phyloP scores from a whole-genome alignment of 2,888 invertebrate species.

The Caenorhabditis imperialis region DNA sequence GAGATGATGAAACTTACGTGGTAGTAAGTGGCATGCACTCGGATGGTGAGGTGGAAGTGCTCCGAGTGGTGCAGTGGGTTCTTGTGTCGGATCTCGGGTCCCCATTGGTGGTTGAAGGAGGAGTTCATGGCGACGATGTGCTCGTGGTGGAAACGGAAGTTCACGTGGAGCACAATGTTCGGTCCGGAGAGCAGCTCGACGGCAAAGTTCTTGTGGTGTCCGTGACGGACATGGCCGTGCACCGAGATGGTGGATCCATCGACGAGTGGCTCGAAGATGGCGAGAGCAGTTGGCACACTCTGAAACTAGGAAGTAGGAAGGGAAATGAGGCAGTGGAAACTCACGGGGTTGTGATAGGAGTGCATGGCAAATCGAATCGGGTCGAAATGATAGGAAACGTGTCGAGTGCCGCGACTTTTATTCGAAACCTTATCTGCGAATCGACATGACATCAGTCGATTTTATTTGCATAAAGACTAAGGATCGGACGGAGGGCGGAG shows the following conservation, averaged over 20 bases:
- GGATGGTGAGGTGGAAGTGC: constrained; percentile 69
- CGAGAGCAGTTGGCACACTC: constrained; percentile 56
- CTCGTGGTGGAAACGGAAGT: constrained; percentile 71
- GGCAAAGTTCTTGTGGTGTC: constrained; percentile 67
- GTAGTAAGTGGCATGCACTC: constrained; percentile 63
- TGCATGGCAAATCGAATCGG: constrained; percentile 44
- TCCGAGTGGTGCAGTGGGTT: constrained; percentile 69
- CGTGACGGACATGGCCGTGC: constrained; percentile 61
- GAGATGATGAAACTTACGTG: constrained; percentile 53
- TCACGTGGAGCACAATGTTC: constrained; percentile 70
- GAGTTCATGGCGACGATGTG: constrained; percentile 67
- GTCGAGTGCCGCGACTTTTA: constrained; percentile 32
- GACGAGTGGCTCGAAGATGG: constrained; percentile 58
- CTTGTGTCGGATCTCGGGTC: constrained; percentile 64
- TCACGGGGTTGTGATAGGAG: constrained; percentile 63
- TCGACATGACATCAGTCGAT: constrained; percentile 37
- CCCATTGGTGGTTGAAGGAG: constrained; percentile 62
- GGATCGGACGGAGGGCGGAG: constrained; percentile 32
- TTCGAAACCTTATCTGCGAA: constrained; percentile 43
- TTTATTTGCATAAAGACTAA: constrained; percentile 49
- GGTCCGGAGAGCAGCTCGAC: constrained; percentile 72
- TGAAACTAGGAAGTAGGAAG: constrained; percentile 12
- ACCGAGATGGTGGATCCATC: constrained; percentile 57
- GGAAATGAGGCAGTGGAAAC: constrained; percentile 21
- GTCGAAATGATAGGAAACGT: constrained; percentile 1